These are phyloP conservation scores for Penaeus vannamei DNA, from an alignment of 1,140 invertebrate species.

Conservation along the genomic window DNA sequence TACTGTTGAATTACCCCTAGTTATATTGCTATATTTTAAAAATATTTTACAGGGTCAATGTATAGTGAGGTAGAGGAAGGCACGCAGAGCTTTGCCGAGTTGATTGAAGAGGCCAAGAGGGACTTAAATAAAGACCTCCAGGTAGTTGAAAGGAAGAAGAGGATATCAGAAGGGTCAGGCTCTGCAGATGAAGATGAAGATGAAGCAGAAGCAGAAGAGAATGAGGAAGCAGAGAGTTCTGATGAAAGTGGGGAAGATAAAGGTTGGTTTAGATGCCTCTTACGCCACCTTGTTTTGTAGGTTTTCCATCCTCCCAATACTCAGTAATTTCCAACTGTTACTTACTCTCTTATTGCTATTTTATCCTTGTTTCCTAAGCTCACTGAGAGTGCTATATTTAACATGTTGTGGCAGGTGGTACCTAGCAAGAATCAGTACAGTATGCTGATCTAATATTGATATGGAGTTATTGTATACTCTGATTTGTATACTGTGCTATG, in stretches of 20 bases:
- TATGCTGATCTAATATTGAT: not conserved
- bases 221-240: constrained; percentile 68
- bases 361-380: no score
- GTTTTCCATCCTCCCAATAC: constrained; percentile 63
- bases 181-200: constrained; percentile 73
- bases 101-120: constrained; percentile 80
- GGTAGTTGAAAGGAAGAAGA: constrained; percentile 71
- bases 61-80: constrained; percentile 61
- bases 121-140: constrained; percentile 77
- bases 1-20: no score
- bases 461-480: not conserved
- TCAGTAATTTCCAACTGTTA: not conserved
- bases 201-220: constrained; percentile 73
- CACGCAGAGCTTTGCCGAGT: constrained; percentile 68
- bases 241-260: constrained; percentile 68
- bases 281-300: constrained; percentile 65
- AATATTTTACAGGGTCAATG: constrained; percentile 60
- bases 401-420: no score
- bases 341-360: no score
- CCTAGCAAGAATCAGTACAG: not conserved
- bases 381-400: no score
- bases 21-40: no score
- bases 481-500: not conserved
- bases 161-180: constrained; percentile 70
- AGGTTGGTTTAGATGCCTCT: constrained; percentile 27